These are phyloP conservation scores for Anarhynchus alexandrinus DNA, from an alignment of 2,113 vertebrate species.

Conservation along the genomic window DNA sequence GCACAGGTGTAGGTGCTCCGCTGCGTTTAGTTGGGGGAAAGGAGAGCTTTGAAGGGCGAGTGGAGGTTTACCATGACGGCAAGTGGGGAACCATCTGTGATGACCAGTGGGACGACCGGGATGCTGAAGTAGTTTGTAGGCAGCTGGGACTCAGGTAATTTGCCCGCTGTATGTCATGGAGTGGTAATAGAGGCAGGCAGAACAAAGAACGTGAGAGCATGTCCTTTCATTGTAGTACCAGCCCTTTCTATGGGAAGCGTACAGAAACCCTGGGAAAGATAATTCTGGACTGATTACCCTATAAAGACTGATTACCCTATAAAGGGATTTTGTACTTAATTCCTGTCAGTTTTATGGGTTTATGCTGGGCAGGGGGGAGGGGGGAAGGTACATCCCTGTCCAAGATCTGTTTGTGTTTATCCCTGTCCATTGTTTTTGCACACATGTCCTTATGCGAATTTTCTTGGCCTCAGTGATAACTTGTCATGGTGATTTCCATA, in stretches of 20 bases:
- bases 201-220: neutral
- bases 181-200: neutral
- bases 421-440: neutral
- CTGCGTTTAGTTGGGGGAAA: slow-evolving; percentile 86
- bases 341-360: neutral
- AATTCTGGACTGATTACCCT: neutral
- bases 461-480: neutral
- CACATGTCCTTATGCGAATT: neutral
- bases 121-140: slow-evolving; percentile 90
- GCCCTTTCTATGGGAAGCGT: neutral
- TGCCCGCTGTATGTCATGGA: neutral
- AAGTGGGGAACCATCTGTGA: slow-evolving; percentile 91
- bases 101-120: slow-evolving; percentile 88
- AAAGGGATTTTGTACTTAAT: neutral
- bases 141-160: slow-evolving; percentile 85
- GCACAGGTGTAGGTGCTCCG: slow-evolving; percentile 79
- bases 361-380: neutral
- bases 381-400: neutral
- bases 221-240: neutral
- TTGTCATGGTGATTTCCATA: neutral
- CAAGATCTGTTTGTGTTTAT: neutral
- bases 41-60: slow-evolving; percentile 86
- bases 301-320: neutral
- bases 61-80: slow-evolving; percentile 86
- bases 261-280: neutral